Evolutionary conservation across 1,140 invertebrate species (phyloP).

Genomic region (Trypoxylus dichotomus): DNA sequence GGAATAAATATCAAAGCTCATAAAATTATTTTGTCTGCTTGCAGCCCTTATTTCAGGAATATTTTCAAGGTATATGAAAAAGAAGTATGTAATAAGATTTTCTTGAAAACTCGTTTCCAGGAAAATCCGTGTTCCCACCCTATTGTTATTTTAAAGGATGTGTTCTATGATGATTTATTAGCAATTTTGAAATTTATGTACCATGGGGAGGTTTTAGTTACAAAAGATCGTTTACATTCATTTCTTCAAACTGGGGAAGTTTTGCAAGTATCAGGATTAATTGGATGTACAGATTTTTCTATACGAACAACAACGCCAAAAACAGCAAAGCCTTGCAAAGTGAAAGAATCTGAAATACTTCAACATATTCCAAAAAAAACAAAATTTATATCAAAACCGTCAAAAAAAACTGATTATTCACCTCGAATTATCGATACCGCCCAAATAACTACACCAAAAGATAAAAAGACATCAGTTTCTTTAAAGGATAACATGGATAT

Average conservation of each 20-base stretch:
- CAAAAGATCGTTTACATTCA: conserved; percentile 69
- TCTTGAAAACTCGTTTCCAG: conserved; percentile 46
- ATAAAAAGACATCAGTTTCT: conserved; percentile 12
- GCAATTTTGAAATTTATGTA: conserved; percentile 78
- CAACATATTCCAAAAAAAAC: conserved; percentile 13
- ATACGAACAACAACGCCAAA: conserved; percentile 23
- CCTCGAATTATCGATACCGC: not conserved
- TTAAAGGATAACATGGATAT: conserved; percentile 28
- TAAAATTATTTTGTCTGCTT: conserved; percentile 58
- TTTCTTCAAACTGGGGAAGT: conserved; percentile 74
- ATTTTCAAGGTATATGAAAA: conserved; percentile 52
- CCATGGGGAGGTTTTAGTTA: conserved; percentile 74
- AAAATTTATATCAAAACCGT: not conserved
- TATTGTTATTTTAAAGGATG: conserved; percentile 77
- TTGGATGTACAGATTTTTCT: conserved; percentile 44
- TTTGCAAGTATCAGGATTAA: conserved; percentile 71
- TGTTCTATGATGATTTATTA: conserved; percentile 66
- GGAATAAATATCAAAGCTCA: conserved; percentile 58
- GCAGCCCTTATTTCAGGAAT: conserved; percentile 57
- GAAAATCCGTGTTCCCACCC: conserved; percentile 85
- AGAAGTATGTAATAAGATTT: not conserved
- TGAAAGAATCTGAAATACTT: not conserved
- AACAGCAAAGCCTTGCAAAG: conserved; percentile 3
- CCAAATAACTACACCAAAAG: not conserved
- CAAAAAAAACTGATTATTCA: conserved; percentile 25